Evolutionary conservation across 2,888 invertebrate species (phyloP).

Genomic region (Malthinus seriepunctatus): DNA sequence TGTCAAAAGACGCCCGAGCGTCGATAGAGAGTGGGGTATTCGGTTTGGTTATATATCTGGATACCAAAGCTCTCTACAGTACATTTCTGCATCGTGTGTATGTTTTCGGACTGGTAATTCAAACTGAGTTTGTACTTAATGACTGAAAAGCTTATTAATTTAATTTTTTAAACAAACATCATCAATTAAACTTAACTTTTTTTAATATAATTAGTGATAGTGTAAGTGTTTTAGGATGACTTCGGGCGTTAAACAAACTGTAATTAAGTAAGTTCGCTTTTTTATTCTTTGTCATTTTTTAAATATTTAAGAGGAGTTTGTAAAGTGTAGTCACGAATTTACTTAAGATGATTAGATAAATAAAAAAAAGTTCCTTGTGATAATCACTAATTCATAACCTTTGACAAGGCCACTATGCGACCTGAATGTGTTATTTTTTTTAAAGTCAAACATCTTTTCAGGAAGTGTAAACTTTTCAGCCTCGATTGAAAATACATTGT

Average conservation of each 20-base stretch:
- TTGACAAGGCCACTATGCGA: conserved; percentile 9
- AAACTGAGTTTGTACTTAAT: not conserved
- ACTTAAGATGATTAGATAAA: no score
- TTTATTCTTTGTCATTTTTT: conserved; percentile 14
- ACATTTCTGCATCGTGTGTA: conserved; percentile 25
- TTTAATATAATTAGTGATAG: conserved; percentile 15
- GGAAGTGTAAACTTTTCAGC: conserved; percentile 5
- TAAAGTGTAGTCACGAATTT: no score
- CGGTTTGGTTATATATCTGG: conserved; percentile 34
- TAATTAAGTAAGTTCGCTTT: conserved; percentile 57
- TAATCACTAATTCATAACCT: conserved; percentile 9
- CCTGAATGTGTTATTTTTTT: not conserved
- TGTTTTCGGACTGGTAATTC: conserved; percentile 22
- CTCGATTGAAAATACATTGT: not conserved
- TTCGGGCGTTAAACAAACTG: conserved; percentile 59
- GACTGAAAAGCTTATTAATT: not conserved
- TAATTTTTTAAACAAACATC: not conserved
- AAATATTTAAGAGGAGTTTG: not conserved
- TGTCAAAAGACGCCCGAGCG: conserved; percentile 25
- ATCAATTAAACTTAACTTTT: not conserved
- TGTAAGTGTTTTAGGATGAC: conserved; percentile 49
- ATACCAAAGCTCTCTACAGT: conserved; percentile 25
- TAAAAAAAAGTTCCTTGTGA: not conserved
- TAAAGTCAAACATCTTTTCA: not conserved
- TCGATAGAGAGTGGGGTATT: conserved; percentile 33